Evolutionary conservation across 2,888 invertebrate genomes (phyloP), one percentile per base, ranked within the genome.

Genomic region (Pristionchus mayeri): DNA sequence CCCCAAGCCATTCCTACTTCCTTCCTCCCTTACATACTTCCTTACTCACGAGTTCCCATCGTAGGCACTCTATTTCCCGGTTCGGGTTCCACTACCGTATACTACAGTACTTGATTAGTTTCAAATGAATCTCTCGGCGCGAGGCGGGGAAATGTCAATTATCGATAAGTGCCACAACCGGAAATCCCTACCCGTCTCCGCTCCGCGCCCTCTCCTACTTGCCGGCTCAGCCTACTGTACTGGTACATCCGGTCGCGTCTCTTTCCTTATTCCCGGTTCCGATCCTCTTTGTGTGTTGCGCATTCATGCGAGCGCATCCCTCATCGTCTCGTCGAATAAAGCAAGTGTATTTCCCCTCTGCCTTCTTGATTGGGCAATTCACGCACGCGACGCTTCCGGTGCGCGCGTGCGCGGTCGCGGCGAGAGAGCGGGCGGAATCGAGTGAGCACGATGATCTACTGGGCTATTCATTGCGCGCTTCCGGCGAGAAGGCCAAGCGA

Each of bases 181-280:
- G 27, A 9, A 60, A 60, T 4, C 30, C 11, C 13, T 13, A 9
- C 44, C 6, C 44, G 13, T 44, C 44, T 7, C 11, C 7, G 57
- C 60, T 60, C 60, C 60, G 30, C 60, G 27, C n/a, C 37, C 37
- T 67, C 21, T 30, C 13, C 30, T 63, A 67, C 67, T 37, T 67
- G 37, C 67, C 67, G 67, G 37, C 63, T 63, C 63, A 13, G 63
- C 67, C 34, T 67, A 67, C 67, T 67, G 67, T 67, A 67, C 67
- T 67, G 67, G 67, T 67, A 37, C n/a, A n/a, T 67, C 67, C 67
- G 67, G 67, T 54, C 54, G 54, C 54, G 54, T 34, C 67, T 67
- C 34, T 18, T 7, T 21, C 37, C 54, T n/a, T 21, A 54, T n/a
- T n/a, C 54, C 54, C 21, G 54, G 6, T 21, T 37, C 7, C 30